Evolutionary conservation across 2,888 invertebrate genomes (phyloP), one percentile per base, ranked within the genome.

Genomic region (Drosophila testacea): DNA sequence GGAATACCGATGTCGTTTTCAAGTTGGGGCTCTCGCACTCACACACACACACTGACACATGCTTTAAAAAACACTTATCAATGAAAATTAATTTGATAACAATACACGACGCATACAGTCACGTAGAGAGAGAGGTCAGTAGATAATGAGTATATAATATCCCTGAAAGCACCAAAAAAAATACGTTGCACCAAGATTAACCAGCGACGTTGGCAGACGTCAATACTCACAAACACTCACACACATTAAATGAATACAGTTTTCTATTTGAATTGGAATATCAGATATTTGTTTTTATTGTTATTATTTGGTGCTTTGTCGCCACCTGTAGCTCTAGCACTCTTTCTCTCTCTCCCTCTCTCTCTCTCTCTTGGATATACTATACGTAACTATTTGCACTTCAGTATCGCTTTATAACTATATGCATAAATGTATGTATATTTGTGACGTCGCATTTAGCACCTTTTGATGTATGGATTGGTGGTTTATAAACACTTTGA

Each of bases 41-140:
- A 60, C 39, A 56, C 61, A 63, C 51, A 41, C 22, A 41, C 39
- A 38, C 16, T 27, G 36, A 16, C 47, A 38, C 27, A 47, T 44
- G 42, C 46, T 44, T 36, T 60, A 30, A 46, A 59, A 64, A 7
- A 61, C 57, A 82, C 83, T 83, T 83, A 85, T 83, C 83, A 85
- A 85, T 81, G 83, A 72, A 83, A 60, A 55, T 60, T 42, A 64
- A 69, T 71, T 69, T 79, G 86, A 86, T 83, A 86, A 81, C 74
- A 77, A 77, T 69, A 65, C 62, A 13, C 10, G 47, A 65, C 64
- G 46, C 61, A 57, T 38, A 41, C 41, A 56, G 11, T 22, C 44
- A 55, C 10, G 11, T 34, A 38, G 30, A 38, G 42, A 44, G 34
- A 63, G 62, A 60, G 74, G 54, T 69, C 68, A 68, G 54, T 67